Evolutionary conservation across 2,113 vertebrate species (phyloP).

Genomic region (Psittacula cyanocephala): DNA sequence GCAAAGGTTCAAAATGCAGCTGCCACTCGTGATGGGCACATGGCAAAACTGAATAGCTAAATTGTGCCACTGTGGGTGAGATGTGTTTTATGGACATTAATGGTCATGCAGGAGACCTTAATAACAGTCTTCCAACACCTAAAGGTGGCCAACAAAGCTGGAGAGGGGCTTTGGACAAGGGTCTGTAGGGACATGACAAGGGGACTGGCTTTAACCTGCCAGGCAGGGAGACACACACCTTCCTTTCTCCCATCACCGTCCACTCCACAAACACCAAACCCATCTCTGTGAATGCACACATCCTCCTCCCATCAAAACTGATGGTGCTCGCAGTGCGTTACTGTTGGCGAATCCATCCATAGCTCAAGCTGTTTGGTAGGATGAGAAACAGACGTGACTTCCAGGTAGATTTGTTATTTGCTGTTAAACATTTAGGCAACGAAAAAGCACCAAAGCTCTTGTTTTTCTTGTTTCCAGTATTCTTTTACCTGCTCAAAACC

Average conservation of each 20-base stretch:
- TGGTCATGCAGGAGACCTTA: not conserved
- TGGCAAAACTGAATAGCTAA: not conserved
- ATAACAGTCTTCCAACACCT: not conserved
- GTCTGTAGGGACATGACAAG: not conserved
- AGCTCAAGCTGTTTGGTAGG: not conserved
- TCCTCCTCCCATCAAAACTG: not conserved
- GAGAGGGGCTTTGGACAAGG: not conserved
- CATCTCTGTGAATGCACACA: not conserved
- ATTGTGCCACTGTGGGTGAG: not conserved
- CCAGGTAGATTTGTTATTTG: not conserved
- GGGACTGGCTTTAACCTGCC: not conserved
- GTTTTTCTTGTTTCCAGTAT: not conserved
- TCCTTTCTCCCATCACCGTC: not conserved
- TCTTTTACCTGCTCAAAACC: not conserved
- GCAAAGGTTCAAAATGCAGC: not conserved
- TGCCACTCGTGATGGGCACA: not conserved
- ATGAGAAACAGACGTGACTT: not conserved
- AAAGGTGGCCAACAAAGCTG: not conserved
- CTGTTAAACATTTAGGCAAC: not conserved
- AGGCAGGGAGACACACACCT: not conserved
- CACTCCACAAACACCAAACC: not conserved
- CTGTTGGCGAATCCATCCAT: fast-evolving
- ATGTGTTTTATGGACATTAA: not conserved
- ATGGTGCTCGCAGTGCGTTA: fast-evolving
- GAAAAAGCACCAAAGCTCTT: not conserved